These are phyloP conservation scores for Harpagoxenus sublaevis DNA, from an alignment of 2,888 invertebrate genomes.

Conservation along the genomic window DNA sequence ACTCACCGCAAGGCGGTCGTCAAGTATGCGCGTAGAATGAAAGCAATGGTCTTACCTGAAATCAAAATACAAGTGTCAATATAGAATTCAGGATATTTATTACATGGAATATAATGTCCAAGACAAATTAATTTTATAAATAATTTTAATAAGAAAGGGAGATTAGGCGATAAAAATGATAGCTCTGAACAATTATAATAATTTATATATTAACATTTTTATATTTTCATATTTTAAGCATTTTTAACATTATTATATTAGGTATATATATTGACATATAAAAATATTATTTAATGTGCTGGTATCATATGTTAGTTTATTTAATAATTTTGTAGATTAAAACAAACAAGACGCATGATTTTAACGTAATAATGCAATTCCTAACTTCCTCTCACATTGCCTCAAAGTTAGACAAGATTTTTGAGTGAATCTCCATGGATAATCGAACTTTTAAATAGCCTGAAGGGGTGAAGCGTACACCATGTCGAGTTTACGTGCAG, in stretches of 20 bases:
- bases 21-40: background rate
- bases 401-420: background rate
- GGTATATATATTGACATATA: no score
- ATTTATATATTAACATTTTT: background rate
- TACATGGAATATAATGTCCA: background rate
- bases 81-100: background rate
- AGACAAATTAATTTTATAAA: background rate
- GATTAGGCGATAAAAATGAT: background rate
- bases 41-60: constrained; percentile 72
- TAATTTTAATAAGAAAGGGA: background rate
- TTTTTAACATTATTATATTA: background rate
- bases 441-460: background rate
- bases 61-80: constrained; percentile 33
- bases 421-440: background rate
- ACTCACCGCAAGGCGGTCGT: constrained; percentile 63
- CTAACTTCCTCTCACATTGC: background rate
- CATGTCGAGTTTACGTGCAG: background rate
- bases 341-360: background rate
- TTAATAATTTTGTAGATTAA: background rate
- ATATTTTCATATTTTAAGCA: background rate
- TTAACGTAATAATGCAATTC: background rate
- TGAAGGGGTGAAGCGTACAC: background rate
- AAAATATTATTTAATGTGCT: background rate
- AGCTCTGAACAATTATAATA: background rate
- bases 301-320: background rate